Conservation (phyloP, 2,113 vertebrate species). For the Copsychus sechellarum region DNA sequence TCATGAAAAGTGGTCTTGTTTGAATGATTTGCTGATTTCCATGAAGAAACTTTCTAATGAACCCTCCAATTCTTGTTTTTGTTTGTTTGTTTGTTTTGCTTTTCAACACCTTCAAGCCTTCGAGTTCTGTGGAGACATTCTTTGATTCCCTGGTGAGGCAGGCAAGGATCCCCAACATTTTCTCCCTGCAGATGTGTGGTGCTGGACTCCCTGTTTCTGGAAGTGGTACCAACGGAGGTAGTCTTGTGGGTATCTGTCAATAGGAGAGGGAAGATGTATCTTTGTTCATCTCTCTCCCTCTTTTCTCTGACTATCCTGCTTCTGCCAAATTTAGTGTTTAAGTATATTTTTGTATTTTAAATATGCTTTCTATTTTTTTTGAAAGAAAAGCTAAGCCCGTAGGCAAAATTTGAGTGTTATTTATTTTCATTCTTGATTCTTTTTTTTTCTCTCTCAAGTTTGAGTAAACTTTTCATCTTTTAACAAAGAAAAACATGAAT, state of each 20-base stretch:
- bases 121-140: slow-evolving; percentile 91
- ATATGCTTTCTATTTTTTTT: neutral
- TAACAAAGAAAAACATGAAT: neutral
- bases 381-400: neutral
- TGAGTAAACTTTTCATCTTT: neutral
- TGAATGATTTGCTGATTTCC: neutral
- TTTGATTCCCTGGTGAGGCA: slow-evolving; percentile 91
- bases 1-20: neutral
- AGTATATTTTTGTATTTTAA: neutral
- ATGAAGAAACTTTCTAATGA: neutral
- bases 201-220: slow-evolving; percentile 80
- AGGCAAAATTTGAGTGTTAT: neutral
- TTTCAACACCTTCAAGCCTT: slow-evolving; percentile 79
- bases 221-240: slow-evolving; percentile 83
- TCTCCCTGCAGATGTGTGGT: slow-evolving; percentile 98
- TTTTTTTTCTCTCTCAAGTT: neutral
- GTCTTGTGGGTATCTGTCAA: slow-evolving; percentile 89
- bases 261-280: slow-evolving; percentile 54
- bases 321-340: neutral
- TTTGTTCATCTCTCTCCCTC: slow-evolving; percentile 24
- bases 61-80: neutral
- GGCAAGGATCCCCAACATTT: slow-evolving; percentile 86
- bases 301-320: neutral
- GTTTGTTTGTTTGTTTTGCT: neutral
- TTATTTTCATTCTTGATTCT: neutral